Evolutionary conservation across 2,113 vertebrate genomes (phyloP).

Genomic region (Callipepla californica): DNA sequence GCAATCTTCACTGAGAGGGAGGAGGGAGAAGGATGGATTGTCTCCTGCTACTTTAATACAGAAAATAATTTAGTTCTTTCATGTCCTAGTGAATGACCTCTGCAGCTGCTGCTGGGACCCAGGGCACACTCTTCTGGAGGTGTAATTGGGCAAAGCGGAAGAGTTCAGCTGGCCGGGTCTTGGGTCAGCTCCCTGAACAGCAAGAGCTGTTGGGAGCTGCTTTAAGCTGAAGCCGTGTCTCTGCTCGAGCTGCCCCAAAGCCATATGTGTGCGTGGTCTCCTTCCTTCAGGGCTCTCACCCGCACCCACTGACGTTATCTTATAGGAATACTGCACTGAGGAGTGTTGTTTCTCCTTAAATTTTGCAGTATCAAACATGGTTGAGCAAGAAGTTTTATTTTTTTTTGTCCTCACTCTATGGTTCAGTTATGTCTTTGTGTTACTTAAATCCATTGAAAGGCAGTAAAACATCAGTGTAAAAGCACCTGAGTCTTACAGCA

Average conservation of each 20-base stretch:
- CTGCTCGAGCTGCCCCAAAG: neutral
- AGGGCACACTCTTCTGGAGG: neutral
- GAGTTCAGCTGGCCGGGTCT: neutral
- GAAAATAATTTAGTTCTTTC: neutral
- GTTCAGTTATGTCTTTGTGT: neutral
- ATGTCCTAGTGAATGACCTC: neutral
- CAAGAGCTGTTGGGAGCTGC: neutral
- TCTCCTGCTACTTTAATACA: neutral
- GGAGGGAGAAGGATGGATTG: accelerated
- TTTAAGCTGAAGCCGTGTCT: neutral
- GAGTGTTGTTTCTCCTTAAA: neutral
- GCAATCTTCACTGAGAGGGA: accelerated
- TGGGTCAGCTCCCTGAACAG: neutral
- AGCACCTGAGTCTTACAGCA: neutral
- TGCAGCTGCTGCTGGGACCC: accelerated
- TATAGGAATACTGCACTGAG: neutral
- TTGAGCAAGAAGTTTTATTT: neutral
- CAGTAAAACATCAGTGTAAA: neutral
- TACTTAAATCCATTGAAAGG: neutral
- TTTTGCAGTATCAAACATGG: neutral
- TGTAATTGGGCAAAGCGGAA: neutral
- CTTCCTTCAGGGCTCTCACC: neutral
- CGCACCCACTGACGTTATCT: neutral
- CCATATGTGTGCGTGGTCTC: accelerated
- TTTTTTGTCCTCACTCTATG: neutral